Percentiles rank a stretch among this genome's conserved stretches.
Conservation (phyloP, 2,797 vertebrate genomes). For the Crenichthys baileyi region DNA sequence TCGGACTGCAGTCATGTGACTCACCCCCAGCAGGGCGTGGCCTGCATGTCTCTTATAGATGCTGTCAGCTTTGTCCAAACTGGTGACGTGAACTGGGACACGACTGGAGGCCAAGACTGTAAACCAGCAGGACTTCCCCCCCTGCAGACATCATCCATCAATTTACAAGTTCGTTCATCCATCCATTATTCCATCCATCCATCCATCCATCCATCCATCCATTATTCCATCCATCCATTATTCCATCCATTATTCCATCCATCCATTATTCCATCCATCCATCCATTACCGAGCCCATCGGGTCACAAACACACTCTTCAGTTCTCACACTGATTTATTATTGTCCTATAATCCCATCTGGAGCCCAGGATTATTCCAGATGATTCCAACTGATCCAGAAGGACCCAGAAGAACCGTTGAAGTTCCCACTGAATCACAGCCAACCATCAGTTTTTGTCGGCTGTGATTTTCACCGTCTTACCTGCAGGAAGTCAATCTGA, state of each 20-base stretch:
- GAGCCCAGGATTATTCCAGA: too few species aligned
- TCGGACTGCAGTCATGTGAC: conserved; percentile 30
- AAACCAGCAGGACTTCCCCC: conserved; percentile 87
- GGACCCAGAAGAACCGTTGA: too few species aligned
- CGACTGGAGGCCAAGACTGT: conserved; percentile 86
- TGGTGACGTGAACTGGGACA: conserved; percentile 87
- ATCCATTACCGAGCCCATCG: too few species aligned
- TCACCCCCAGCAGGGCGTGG: conserved; percentile 85
- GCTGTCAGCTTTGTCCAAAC: conserved; percentile 82
- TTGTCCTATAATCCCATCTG: too few species aligned
- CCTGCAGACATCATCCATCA: conserved; percentile 70
- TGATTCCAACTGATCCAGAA: too few species aligned
- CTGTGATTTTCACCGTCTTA: conserved; percentile 45
- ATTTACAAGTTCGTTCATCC: not conserved
- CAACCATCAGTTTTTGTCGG: not conserved
- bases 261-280: too few species aligned
- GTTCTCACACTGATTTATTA: too few species aligned
- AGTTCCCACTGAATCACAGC: too few species aligned
- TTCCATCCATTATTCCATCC: too few species aligned
- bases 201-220: too few species aligned
- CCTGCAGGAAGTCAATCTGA: conserved; percentile 91
- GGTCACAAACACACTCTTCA: too few species aligned
- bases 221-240: too few species aligned
- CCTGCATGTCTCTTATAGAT: conserved; percentile 87
- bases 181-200: not conserved